Conservation (phyloP, 37 sponge, comb jelly and placozoan species). For the Lycopodina hypogea region DNA sequence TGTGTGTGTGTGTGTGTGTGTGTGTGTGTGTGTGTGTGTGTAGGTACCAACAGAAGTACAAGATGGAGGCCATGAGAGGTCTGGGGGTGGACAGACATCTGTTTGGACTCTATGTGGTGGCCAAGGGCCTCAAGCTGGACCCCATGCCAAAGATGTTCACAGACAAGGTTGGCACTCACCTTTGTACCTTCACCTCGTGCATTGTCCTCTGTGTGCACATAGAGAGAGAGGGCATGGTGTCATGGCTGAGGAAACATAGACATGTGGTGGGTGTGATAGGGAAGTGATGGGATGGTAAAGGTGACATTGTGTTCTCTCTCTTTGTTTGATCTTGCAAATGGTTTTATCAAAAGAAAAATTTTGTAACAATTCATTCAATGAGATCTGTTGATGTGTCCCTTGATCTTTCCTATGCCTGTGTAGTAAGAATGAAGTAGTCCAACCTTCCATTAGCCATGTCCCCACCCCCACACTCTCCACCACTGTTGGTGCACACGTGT, state of each 20-base stretch:
- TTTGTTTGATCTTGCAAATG: too few species aligned
- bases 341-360: too few species aligned
- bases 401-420: too few species aligned
- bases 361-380: too few species aligned
- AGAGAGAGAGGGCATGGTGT: not conserved
- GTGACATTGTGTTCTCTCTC: too few species aligned
- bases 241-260: not conserved
- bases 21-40: not conserved
- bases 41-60: slow-evolving; percentile 67
- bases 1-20: slow-evolving; percentile 10
- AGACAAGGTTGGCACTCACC: slow-evolving; percentile 75
- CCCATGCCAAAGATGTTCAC: slow-evolving; percentile 70
- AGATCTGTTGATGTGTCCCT: too few species aligned
- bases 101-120: slow-evolving; percentile 76
- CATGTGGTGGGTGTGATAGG: too few species aligned
- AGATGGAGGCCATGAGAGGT: slow-evolving; percentile 81
- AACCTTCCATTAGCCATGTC: too few species aligned
- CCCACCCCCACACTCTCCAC: not conserved
- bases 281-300: too few species aligned
- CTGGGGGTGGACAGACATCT: slow-evolving; percentile 77
- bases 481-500: not conserved
- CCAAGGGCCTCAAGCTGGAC: slow-evolving; percentile 66
- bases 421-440: too few species aligned
- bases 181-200: too few species aligned
- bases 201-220: not conserved